A percentile compares a stretch with the other conserved stretches of the same genome.
Evolutionary conservation across 2,113 vertebrate genomes (phyloP).

Genomic region (Dendrocopos noguchii): DNA sequence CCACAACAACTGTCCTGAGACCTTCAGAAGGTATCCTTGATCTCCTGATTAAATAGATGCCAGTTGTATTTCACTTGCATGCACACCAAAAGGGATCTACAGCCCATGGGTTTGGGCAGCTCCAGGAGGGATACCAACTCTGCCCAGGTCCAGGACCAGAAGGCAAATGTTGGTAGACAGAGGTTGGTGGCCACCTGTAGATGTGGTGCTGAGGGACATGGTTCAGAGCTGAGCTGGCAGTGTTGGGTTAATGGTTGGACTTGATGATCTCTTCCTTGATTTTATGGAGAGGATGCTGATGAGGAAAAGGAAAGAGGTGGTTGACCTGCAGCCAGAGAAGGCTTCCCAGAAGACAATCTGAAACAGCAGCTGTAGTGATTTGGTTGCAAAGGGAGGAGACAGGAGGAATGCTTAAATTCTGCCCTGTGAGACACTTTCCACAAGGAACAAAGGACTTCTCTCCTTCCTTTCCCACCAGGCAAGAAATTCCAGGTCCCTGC

Average conservation of each 20-base stretch:
- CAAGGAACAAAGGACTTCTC: background rate
- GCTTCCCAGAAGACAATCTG: background rate
- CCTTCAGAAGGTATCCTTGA: no score
- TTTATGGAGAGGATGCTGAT: background rate
- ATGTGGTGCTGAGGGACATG: no score
- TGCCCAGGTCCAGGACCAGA: background rate
- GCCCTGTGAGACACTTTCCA: background rate
- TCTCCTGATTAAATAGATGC: no score
- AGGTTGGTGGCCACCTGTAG: background rate
- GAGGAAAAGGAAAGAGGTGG: background rate
- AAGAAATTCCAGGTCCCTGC: background rate
- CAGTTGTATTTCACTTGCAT: no score
- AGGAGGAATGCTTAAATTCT: background rate
- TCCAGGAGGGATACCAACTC: background rate
- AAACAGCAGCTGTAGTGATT: fast-evolving
- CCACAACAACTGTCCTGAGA: no score
- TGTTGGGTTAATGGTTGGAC: no score
- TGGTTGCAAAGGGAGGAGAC: background rate
- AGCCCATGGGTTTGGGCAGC: no score
- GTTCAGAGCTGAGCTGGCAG: no score
- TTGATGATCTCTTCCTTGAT: no score
- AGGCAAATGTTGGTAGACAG: background rate
- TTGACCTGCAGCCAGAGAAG: background rate
- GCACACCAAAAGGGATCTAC: background rate
- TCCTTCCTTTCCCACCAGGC: background rate